Evolutionary conservation across 2,113 vertebrate species (phyloP).

Genomic region (Thunnus thynnus): DNA sequence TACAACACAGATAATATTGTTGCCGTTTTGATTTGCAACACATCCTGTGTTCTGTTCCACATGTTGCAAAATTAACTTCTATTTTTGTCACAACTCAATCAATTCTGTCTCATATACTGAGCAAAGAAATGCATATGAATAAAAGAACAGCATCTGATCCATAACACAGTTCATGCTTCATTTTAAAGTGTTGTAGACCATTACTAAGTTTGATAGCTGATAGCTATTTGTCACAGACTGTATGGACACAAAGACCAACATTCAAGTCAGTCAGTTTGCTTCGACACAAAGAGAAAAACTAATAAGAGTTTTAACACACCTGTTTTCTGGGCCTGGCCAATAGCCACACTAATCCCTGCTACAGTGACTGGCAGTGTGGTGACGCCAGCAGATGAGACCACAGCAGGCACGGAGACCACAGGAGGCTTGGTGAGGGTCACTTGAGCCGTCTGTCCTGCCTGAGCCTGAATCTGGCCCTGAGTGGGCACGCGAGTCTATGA

Average conservation of each 20-base stretch:
- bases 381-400: constrained; percentile 91
- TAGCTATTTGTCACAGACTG: background rate
- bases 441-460: constrained; percentile 88
- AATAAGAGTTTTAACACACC: constrained; percentile 63
- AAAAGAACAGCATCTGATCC: background rate
- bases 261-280: background rate
- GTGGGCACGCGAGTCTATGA: constrained; percentile 87
- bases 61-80: too few species aligned
- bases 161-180: background rate
- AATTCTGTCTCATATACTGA: too few species aligned
- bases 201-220: too few species aligned
- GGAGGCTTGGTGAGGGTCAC: constrained; percentile 93
- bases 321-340: constrained; percentile 89
- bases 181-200: background rate
- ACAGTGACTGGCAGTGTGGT: constrained; percentile 91
- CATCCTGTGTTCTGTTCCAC: too few species aligned
- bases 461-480: constrained; percentile 88
- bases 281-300: background rate
- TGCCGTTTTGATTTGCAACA: background rate
- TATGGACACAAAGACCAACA: background rate
- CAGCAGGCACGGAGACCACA: constrained; percentile 90
- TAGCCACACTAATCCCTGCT: constrained; percentile 91
- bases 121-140: background rate
- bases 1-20: background rate
- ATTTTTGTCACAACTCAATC: too few species aligned